phyloP scores from a whole-genome alignment of 1,140 invertebrate genomes.

The Formica exsecta region DNA sequence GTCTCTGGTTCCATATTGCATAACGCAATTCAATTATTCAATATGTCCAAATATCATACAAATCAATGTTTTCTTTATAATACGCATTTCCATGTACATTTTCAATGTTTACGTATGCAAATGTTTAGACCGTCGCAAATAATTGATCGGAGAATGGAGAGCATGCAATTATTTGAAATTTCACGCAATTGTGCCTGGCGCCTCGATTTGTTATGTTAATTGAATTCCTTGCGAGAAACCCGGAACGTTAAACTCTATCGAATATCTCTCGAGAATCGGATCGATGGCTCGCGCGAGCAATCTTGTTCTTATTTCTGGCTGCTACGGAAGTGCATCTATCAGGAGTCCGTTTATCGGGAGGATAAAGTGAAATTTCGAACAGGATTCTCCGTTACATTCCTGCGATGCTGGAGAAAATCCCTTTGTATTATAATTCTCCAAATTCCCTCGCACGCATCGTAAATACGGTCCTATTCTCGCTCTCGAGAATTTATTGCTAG shows the following conservation, averaged over 20 bases:
- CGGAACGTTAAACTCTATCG: constrained; percentile 40
- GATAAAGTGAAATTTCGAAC: constrained; percentile 46
- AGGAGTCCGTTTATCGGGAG: constrained; percentile 31
- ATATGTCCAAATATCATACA: constrained; percentile 35
- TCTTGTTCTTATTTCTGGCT: constrained; percentile 30
- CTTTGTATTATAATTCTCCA: background rate
- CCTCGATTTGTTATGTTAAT: constrained; percentile 52
- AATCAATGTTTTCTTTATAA: constrained; percentile 32
- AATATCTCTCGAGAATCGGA: constrained; percentile 24
- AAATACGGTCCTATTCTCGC: background rate
- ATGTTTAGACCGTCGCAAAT: constrained; percentile 39
- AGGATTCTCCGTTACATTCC: background rate
- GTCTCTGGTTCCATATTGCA: background rate
- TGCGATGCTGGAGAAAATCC: background rate
- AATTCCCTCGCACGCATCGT: background rate
- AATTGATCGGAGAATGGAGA: constrained; percentile 24
- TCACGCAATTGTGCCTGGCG: constrained; percentile 25
- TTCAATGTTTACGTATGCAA: constrained; percentile 34
- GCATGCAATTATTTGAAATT: constrained; percentile 39
- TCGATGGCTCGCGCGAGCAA: constrained; percentile 33
- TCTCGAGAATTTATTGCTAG: background rate
- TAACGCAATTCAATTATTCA: constrained; percentile 12
- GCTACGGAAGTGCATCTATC: constrained; percentile 32
- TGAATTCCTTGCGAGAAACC: constrained; percentile 35
- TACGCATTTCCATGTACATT: background rate